Conservation (phyloP, 2,113 vertebrate genomes). For the Menidia beryllina region DNA sequence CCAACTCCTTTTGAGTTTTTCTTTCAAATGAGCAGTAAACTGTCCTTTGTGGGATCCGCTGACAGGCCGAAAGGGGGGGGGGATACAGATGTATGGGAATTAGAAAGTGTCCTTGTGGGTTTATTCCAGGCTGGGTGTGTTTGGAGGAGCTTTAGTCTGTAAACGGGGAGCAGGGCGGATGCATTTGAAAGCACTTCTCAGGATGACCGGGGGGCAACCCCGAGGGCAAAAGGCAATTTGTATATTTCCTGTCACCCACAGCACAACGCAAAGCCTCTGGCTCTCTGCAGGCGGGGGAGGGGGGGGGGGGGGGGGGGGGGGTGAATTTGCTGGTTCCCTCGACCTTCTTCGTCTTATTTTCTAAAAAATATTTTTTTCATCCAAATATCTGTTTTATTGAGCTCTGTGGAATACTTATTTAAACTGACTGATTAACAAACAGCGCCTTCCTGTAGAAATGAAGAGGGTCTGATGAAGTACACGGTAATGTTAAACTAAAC, state of each 20-base stretch:
- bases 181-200: slow-evolving; percentile 75
- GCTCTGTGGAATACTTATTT: slow-evolving; percentile 70
- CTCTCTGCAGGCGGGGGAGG: slow-evolving; percentile 40
- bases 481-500: slow-evolving; percentile 70
- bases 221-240: slow-evolving; percentile 76
- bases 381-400: slow-evolving; percentile 36
- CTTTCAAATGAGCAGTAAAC: slow-evolving; percentile 45
- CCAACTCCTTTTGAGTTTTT: slow-evolving; percentile 37
- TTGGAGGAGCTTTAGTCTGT: slow-evolving; percentile 64
- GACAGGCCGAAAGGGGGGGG: not conserved
- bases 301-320: slow-evolving; percentile 41
- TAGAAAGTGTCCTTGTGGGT: slow-evolving; percentile 49
- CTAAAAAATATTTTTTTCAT: slow-evolving; percentile 27
- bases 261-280: slow-evolving; percentile 52
- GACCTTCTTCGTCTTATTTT: slow-evolving; percentile 35
- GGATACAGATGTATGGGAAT: slow-evolving; percentile 20
- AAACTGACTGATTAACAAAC: slow-evolving; percentile 69
- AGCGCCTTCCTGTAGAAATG: slow-evolving; percentile 60
- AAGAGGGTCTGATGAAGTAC: slow-evolving; percentile 61
- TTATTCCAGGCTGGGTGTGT: slow-evolving; percentile 60
- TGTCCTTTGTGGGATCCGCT: slow-evolving; percentile 39
- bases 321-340: slow-evolving; percentile 41
- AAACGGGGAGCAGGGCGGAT: slow-evolving; percentile 67
- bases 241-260: slow-evolving; percentile 65
- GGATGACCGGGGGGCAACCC: slow-evolving; percentile 69